Conservation (phyloP, 2,888 invertebrate species). For the Drosophila melanosoma region DNA sequence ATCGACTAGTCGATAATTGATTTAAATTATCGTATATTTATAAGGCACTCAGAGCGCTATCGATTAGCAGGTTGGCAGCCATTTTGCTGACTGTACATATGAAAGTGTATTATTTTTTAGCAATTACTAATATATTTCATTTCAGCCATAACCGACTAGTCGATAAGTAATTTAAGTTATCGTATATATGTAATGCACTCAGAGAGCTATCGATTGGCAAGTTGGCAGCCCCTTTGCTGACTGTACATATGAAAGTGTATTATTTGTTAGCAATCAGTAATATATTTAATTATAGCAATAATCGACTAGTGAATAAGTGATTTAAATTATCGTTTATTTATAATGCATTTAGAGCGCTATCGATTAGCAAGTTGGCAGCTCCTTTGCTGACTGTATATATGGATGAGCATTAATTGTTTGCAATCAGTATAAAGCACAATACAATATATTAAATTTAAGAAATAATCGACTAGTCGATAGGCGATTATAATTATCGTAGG, state of each 20-base stretch:
- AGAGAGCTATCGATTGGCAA: background rate
- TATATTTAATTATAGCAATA: background rate
- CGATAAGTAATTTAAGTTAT: conserved; percentile 27
- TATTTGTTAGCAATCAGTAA: too few relatives aligned
- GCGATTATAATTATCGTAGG: background rate
- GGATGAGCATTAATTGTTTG: background rate
- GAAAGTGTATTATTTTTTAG: conserved; percentile 1
- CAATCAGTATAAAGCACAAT: background rate
- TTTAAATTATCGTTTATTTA: background rate
- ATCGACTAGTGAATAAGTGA: conserved; percentile 16
- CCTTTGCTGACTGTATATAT: background rate
- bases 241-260: too few relatives aligned
- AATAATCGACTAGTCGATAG: conserved; percentile 27
- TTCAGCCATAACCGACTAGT: background rate
- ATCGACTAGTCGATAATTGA: conserved; percentile 20
- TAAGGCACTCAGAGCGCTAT: background rate
- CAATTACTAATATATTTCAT: too few relatives aligned
- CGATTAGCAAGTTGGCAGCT: conserved; percentile 9
- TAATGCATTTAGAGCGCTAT: background rate
- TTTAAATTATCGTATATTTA: background rate
- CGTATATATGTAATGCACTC: background rate
- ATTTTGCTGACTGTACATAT: conserved; percentile 18
- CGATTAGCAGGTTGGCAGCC: conserved; percentile 9
- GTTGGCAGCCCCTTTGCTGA: conserved; percentile 15
- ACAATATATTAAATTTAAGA: background rate